Conservation (phyloP, 1,140 invertebrate genomes). For the Phortica variegata region DNA sequence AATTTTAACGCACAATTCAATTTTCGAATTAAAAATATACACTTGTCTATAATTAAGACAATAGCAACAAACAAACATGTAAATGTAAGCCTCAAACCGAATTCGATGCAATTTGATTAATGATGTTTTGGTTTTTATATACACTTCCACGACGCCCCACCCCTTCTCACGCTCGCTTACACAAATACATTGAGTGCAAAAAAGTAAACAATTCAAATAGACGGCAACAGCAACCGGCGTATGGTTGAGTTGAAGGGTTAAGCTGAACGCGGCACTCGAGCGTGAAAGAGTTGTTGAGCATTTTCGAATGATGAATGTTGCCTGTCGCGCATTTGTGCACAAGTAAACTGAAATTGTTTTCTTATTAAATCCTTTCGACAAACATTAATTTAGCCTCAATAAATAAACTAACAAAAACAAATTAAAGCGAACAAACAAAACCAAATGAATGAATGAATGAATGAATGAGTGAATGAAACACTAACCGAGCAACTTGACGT, state of each 20-base stretch:
- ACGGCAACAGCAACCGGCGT: neutral
- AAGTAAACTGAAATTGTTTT: conserved; percentile 43
- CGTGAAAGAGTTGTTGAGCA: too few relatives aligned
- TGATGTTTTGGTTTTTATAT: conserved; percentile 14
- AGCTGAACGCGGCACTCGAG: too few relatives aligned
- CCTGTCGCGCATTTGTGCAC: conserved; percentile 3
- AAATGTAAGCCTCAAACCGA: conserved; percentile 16
- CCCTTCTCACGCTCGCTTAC: neutral
- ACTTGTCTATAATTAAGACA: neutral
- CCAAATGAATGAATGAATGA: conserved; percentile 24
- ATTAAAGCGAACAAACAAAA: conserved; percentile 10
- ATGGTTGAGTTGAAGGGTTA: neutral
- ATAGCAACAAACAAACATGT: neutral
- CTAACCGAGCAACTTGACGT: too few relatives aligned
- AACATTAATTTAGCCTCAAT: conserved; percentile 48
- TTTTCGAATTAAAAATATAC: conserved; percentile 22
- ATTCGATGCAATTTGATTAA: conserved; percentile 30
- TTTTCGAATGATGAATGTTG: conserved; percentile 15
- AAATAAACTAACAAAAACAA: conserved; percentile 35
- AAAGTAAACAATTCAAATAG: neutral
- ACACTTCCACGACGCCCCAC: neutral
- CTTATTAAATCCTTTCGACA: conserved; percentile 49
- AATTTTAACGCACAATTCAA: too few relatives aligned
- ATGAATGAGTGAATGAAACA: too few relatives aligned
- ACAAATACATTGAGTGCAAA: neutral